Percentiles rank a stretch among this genome's conserved stretches.
phyloP scores from a whole-genome alignment of 2,113 vertebrate species.

The Lagenorhynchus albirostris region DNA sequence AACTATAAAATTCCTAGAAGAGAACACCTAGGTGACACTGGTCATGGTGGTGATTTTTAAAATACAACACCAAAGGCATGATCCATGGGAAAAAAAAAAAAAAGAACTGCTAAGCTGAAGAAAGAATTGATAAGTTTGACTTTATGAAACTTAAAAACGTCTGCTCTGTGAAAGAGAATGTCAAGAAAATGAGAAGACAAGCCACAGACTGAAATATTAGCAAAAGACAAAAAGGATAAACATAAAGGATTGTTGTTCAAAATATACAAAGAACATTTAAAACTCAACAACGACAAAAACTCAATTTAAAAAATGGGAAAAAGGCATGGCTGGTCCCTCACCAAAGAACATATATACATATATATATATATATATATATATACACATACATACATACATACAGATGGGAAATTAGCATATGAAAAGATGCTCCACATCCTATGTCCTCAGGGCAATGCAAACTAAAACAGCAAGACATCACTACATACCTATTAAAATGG shows the following conservation, averaged over 20 bases:
- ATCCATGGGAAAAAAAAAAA: too few species aligned
- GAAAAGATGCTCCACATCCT: neutral
- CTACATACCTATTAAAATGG: neutral
- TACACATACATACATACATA: neutral
- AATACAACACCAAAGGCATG: neutral
- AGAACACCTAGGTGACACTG: neutral
- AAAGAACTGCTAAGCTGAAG: neutral
- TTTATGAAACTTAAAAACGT: too few species aligned
- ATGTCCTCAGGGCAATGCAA: neutral
- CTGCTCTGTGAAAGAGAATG: too few species aligned
- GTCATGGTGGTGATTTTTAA: neutral
- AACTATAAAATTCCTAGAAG: too few species aligned
- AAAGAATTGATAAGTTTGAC: neutral
- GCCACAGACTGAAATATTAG: neutral
- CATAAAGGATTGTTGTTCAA: neutral
- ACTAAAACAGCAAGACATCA: neutral
- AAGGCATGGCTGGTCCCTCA: neutral
- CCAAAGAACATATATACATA: neutral
- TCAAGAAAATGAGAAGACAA: neutral
- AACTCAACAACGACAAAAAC: neutral
- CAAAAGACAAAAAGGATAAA: neutral
- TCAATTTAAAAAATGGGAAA: neutral
- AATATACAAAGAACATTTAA: neutral
- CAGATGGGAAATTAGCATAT: neutral
- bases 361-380: neutral